Conservation (phyloP, 37 sponge, comb jelly and placozoan species). For the Aphrocallistes beatrix region DNA sequence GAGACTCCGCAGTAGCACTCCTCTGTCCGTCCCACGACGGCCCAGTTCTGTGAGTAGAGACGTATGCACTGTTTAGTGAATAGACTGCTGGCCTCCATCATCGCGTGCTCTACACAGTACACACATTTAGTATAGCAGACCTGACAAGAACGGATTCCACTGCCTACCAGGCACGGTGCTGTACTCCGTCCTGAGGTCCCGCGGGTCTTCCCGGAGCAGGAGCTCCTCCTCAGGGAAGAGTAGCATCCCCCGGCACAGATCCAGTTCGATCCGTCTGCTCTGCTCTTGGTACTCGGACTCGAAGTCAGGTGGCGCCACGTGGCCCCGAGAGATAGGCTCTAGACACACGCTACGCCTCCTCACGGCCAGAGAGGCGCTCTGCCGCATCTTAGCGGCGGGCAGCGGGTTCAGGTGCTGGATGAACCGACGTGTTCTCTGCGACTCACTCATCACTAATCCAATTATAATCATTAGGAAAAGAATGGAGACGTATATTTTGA, state of each 20-base stretch:
- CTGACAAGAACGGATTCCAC: not conserved
- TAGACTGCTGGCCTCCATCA: not conserved
- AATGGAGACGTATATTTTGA: too few species aligned
- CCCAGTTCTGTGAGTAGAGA: not conserved
- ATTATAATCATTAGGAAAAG: too few species aligned
- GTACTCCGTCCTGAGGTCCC: constrained; percentile 7
- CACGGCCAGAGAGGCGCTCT: constrained; percentile 3
- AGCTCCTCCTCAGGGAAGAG: not conserved
- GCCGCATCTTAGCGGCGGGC: not conserved
- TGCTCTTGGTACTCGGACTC: not conserved
- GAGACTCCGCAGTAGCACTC: not conserved
- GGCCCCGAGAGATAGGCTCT: not conserved
- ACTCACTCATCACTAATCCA: not conserved
- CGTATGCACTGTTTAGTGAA: not conserved
- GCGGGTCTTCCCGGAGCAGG: not conserved
- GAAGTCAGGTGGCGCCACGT: not conserved
- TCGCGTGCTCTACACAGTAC: not conserved
- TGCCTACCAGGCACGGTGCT: not conserved
- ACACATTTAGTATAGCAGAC: not conserved
- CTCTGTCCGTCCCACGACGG: not conserved
- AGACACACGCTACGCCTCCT: constrained; percentile 6
- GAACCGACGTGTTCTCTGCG: not conserved
- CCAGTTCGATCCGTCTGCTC: not conserved
- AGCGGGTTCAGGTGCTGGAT: constrained; percentile 7
- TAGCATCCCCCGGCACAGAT: not conserved